Evolutionary conservation across 2,797 vertebrate species (phyloP).

Genomic region (Ctenopoma kingsleyae): DNA sequence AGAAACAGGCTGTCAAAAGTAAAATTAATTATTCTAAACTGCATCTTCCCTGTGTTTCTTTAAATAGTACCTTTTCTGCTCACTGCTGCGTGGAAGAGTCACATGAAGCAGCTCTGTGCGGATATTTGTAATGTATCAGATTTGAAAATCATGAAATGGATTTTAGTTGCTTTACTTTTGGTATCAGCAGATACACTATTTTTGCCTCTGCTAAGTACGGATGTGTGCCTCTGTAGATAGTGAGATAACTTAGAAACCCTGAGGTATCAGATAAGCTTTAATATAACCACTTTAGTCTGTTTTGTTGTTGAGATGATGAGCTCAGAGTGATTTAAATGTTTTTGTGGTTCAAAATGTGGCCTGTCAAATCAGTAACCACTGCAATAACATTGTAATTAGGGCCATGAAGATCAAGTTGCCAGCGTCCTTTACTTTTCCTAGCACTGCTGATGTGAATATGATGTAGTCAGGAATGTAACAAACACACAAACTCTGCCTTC

Average conservation of each 20-base stretch:
- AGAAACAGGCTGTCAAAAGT: conserved; percentile 39
- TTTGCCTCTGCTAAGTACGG: background rate
- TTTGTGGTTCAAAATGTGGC: background rate
- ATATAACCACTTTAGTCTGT: background rate
- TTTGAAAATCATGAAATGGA: conserved; percentile 37
- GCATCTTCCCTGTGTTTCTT: conserved; percentile 39
- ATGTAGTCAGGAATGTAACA: conserved; percentile 31
- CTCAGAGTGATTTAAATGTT: background rate
- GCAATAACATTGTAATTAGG: background rate
- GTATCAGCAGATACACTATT: conserved; percentile 13
- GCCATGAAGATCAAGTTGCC: conserved; percentile 1
- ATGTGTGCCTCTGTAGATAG: background rate
- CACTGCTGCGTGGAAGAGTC: conserved; percentile 30
- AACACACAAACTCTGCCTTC: conserved; percentile 27
- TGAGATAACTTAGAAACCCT: conserved; percentile 13
- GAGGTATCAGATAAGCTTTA: background rate
- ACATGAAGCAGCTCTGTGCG: conserved; percentile 21
- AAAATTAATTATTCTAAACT: conserved; percentile 52
- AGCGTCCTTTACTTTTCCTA: background rate
- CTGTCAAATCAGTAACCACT: background rate
- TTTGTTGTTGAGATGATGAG: background rate
- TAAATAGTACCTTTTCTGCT: conserved; percentile 47
- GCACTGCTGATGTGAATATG: conserved; percentile 9
- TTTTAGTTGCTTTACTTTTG: conserved; percentile 35
- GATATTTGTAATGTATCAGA: conserved; percentile 5